These are phyloP conservation scores for Hippocampus abdominalis DNA, from an alignment of 2,113 vertebrate genomes.

Conservation along the genomic window DNA sequence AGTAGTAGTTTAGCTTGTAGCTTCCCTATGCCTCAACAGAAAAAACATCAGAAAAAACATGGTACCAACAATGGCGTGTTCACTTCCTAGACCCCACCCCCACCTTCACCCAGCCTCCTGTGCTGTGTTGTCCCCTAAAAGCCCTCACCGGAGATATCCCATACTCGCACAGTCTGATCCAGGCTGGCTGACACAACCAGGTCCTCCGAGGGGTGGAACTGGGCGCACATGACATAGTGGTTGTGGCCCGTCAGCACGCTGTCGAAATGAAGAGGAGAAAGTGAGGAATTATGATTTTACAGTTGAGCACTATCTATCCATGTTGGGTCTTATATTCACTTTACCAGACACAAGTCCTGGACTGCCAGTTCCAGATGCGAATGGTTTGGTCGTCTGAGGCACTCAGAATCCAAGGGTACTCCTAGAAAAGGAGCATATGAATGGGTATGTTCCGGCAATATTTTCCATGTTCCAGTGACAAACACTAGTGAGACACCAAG, in stretches of 20 bases:
- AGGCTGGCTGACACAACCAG: slow-evolving; percentile 95
- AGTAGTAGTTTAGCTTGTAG: no score
- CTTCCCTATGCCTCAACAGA: no score
- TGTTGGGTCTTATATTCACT: neutral
- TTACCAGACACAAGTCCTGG: slow-evolving; percentile 95
- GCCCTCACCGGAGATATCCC: slow-evolving; percentile 98
- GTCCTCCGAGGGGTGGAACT: slow-evolving; percentile 95
- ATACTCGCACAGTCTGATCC: slow-evolving; percentile 96
- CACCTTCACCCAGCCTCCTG: slow-evolving; percentile 18
- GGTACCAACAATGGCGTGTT: neutral
- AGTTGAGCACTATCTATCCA: neutral
- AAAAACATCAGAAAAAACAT: neutral
- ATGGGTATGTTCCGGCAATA: neutral
- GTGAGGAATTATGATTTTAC: neutral
- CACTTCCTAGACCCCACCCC: slow-evolving; percentile 14
- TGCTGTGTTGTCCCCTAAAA: slow-evolving; percentile 26
- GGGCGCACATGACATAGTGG: slow-evolving; percentile 97
- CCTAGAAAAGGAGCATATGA: slow-evolving; percentile 61
- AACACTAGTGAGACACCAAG: neutral
- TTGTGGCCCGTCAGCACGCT: slow-evolving; percentile 96
- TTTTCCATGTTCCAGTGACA: neutral
- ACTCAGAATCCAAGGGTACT: slow-evolving; percentile 96
- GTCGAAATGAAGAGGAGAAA: slow-evolving; percentile 23
- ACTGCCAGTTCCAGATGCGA: slow-evolving; percentile 98
- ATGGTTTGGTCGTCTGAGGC: slow-evolving; percentile 97